A percentile compares a stretch with the other conserved stretches of the same genome.
These are phyloP conservation scores for Hemiprocne comata DNA, from an alignment of 2,113 vertebrate genomes.

Conservation along the genomic window DNA sequence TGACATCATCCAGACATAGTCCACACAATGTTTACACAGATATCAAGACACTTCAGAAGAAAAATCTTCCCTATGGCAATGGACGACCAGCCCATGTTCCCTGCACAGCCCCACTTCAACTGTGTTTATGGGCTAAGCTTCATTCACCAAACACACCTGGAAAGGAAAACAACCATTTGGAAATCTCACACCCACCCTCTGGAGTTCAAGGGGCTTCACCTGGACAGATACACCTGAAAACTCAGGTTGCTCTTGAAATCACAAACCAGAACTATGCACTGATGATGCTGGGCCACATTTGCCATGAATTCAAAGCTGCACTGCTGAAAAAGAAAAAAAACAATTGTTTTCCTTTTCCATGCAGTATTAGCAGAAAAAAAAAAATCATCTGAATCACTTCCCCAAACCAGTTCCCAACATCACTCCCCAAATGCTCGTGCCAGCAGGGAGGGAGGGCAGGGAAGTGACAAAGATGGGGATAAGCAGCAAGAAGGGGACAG, in stretches of 20 bases:
- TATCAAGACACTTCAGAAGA: not conserved
- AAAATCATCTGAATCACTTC: not conserved
- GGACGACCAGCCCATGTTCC: not conserved
- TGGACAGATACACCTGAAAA: not conserved
- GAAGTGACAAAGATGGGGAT: rapidly evolving
- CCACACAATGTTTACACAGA: not conserved
- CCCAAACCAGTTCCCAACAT: rapidly evolving
- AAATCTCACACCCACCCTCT: not conserved
- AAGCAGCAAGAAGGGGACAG: not conserved
- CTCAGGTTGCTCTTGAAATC: not conserved
- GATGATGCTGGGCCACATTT: rapidly evolving
- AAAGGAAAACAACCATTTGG: not conserved
- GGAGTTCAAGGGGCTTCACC: not conserved
- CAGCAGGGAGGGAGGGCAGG: not conserved
- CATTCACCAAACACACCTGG: not conserved
- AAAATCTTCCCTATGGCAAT: rapidly evolving
- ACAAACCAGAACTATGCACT: not conserved
- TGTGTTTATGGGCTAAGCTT: not conserved
- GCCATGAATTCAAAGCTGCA: not conserved
- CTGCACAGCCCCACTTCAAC: not conserved
- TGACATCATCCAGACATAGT: not conserved
- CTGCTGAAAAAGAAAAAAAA: not conserved
- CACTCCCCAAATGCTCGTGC: not conserved
- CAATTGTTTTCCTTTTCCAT: not conserved
- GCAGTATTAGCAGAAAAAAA: not conserved